Evolutionary conservation across 2,113 vertebrate genomes (phyloP), one percentile per base, ranked within the genome.

Genomic region (Crypturellus undulatus): DNA sequence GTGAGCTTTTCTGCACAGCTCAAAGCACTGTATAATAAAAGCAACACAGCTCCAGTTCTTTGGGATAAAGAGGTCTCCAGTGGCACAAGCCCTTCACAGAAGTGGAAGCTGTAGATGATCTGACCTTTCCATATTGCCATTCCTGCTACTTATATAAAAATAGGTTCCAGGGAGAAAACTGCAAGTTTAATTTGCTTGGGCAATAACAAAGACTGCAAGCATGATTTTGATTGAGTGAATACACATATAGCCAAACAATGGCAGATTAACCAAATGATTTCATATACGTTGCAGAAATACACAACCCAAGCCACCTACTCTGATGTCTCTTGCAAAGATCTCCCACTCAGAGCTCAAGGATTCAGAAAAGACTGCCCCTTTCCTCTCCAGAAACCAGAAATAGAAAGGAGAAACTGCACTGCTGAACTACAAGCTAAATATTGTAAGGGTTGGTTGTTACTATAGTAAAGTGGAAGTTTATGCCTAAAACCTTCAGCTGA

Each of bases 261-360:
- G 72, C 83, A 93, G 82, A 96, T 83, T 90, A 92, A 93, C 76
- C 85, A 81, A 86, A 90, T 75, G 77, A 89, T 92, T 96, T 91
- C 64, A 92, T 65, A 89, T 78, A 92, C 13, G 1, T 26, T 87
- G 90, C 90, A 93, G 85, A 90, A 92, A 96, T 38, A 88, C 73
- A 92, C 77, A 97, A 96, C 80, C 95, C 86, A 95, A 95, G 93
- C 95, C 92, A 95, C 94, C 93, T 95, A 95, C 93, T 92, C 96
- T 84, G 83, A 78, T 84, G 94, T 93, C 94, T 96, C 93, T 83
- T 59, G 92, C 94, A 91, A 93, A 92, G 78, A 94, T 92, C 94
- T 92, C 96, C 95, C 88, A 96, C 95, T 96, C 94, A 84, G 90
- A 94, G 69, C 93, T 92, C 89, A 89, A 65, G 60, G 83, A 91